These are phyloP conservation scores for Oryzias sinensis DNA, from an alignment of 2,797 vertebrate species.

Conservation along the genomic window DNA sequence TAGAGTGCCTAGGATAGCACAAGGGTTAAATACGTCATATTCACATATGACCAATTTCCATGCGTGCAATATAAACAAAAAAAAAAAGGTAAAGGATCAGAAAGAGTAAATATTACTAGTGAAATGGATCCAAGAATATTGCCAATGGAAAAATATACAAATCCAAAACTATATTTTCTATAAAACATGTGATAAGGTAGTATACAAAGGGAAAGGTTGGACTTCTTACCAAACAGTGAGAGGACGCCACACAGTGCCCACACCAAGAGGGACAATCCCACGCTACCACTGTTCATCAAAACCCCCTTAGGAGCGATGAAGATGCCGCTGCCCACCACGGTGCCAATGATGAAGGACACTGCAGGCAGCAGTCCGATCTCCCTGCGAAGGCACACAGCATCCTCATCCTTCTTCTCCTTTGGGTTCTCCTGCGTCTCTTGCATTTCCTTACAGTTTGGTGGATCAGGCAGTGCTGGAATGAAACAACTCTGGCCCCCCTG, in stretches of 20 bases:
- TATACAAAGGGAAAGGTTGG: neutral
- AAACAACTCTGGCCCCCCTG: neutral
- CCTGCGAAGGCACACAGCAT: constrained; percentile 76
- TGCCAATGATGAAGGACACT: constrained; percentile 80
- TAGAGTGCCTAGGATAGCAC: too few species aligned
- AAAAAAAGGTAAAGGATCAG: too few species aligned
- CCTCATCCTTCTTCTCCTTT: constrained; percentile 28
- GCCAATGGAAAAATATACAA: too few species aligned
- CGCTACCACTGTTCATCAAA: constrained; percentile 82
- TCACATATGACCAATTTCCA: too few species aligned
- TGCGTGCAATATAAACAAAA: too few species aligned
- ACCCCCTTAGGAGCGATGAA: constrained; percentile 90
- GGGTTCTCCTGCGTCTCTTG: constrained; percentile 9
- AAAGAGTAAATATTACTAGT: too few species aligned
- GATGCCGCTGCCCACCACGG: constrained; percentile 89
- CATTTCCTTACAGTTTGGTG: constrained; percentile 24
- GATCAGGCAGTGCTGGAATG: neutral
- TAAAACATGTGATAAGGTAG: too few species aligned
- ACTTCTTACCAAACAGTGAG: constrained; percentile 79
- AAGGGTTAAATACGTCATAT: too few species aligned
- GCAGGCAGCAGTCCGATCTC: constrained; percentile 81
- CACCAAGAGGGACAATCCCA: constrained; percentile 84
- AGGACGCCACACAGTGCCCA: constrained; percentile 84
- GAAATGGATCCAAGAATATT: too few species aligned
- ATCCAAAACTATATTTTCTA: too few species aligned